Evolutionary conservation across 2,113 vertebrate genomes (phyloP).

Genomic region (Cathartes aura): DNA sequence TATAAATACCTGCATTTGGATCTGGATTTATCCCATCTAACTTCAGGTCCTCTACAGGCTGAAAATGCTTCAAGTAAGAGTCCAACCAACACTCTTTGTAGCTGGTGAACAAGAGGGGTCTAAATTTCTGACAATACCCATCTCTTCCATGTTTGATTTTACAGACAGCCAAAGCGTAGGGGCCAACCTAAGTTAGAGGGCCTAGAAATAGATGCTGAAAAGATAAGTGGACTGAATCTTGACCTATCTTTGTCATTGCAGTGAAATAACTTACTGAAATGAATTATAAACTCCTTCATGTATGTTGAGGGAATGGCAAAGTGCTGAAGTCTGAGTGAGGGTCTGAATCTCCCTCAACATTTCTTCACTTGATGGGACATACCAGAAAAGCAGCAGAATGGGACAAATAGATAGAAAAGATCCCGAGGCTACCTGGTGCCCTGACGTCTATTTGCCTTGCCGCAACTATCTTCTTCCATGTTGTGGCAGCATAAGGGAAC

Average conservation of each 20-base stretch:
- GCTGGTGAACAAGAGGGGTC: fast-evolving
- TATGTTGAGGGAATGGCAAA: background rate
- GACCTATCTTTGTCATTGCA: background rate
- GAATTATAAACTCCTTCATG: background rate
- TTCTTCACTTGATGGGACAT: background rate
- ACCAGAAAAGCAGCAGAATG: background rate
- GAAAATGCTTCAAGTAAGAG: background rate
- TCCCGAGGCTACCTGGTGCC: background rate
- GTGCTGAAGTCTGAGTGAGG: background rate
- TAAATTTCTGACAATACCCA: background rate
- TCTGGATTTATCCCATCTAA: background rate
- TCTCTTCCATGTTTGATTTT: background rate
- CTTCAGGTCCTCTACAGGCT: background rate
- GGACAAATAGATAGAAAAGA: background rate
- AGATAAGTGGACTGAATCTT: background rate
- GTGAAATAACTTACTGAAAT: background rate
- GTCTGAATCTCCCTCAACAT: background rate
- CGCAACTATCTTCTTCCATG: background rate
- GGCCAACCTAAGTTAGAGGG: background rate
- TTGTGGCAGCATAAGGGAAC: background rate
- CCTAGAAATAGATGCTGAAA: background rate
- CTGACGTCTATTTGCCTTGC: background rate
- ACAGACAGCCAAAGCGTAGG: background rate
- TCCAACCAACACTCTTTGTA: background rate
- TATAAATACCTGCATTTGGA: background rate